Evolutionary conservation across 1,140 invertebrate genomes (phyloP).

Genomic region (Drosophila littoralis): DNA sequence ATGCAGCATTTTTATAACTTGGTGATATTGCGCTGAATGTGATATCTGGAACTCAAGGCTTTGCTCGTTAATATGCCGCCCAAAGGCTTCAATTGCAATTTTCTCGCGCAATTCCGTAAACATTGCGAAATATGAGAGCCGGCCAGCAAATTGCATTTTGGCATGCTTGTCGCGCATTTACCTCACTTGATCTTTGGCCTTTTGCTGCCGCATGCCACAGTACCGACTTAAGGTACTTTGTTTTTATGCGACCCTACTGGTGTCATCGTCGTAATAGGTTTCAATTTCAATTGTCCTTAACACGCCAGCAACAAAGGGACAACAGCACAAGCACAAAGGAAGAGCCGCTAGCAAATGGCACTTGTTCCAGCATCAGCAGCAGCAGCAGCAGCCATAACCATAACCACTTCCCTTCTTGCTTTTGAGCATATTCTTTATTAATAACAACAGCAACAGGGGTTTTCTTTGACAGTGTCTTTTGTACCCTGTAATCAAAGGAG

Average conservation of each 20-base stretch:
- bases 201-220: background rate
- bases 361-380: slow-evolving; percentile 9
- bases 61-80: slow-evolving; percentile 7
- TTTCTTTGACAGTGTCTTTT: background rate
- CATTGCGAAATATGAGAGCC: slow-evolving; percentile 55
- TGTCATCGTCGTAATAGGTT: slow-evolving; percentile 69
- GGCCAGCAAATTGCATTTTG: slow-evolving; percentile 64
- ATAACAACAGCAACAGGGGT: slow-evolving; percentile 26
- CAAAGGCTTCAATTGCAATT: slow-evolving; percentile 38
- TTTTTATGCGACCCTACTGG: slow-evolving; percentile 40
- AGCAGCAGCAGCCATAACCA: slow-evolving; percentile 19
- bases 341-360: slow-evolving; percentile 13
- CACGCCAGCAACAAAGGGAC: slow-evolving; percentile 41
- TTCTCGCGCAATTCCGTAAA: slow-evolving; percentile 33
- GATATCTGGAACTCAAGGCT: background rate
- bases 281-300: slow-evolving; percentile 73
- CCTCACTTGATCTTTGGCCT: slow-evolving; percentile 50
- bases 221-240: slow-evolving; percentile 41
- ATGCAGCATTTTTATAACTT: background rate
- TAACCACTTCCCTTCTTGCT: slow-evolving; percentile 36
- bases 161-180: slow-evolving; percentile 50
- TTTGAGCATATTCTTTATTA: slow-evolving; percentile 62
- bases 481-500: background rate
- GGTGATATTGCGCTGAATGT: background rate
- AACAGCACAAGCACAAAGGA: slow-evolving; percentile 11